Evolutionary conservation across 2,113 vertebrate species (phyloP).

Genomic region (Nipponia nippon): DNA sequence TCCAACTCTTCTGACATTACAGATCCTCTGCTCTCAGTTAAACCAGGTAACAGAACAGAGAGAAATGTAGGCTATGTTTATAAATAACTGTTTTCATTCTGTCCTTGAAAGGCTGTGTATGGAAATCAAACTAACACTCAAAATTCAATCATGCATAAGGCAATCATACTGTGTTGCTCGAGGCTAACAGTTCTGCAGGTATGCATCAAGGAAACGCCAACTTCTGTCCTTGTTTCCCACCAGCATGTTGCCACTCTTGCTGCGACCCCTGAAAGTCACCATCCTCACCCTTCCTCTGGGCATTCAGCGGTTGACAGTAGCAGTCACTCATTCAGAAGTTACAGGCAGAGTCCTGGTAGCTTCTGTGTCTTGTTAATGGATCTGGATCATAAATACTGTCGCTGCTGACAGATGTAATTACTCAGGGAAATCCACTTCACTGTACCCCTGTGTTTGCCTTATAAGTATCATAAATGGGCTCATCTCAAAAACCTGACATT

Average conservation of each 20-base stretch:
- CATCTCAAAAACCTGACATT: conserved; percentile 32
- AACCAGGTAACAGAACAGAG: not conserved
- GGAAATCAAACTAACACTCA: not conserved
- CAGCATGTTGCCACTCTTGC: not conserved
- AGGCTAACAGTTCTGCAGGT: not conserved
- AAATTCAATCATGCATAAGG: not conserved
- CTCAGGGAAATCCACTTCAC: conserved; percentile 40
- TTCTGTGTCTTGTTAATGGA: conserved; percentile 15
- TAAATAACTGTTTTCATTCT: not conserved
- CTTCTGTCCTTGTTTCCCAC: not conserved
- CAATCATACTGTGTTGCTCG: not conserved
- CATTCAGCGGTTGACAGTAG: not conserved
- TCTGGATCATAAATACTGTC: not conserved
- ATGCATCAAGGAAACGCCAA: not conserved
- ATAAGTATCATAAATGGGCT: conserved; percentile 30
- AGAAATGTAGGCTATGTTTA: not conserved
- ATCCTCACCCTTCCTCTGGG: not conserved
- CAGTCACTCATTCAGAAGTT: conserved; percentile 12
- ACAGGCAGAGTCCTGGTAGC: not conserved
- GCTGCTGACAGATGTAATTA: conserved; percentile 47
- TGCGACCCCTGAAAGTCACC: not conserved
- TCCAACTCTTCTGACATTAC: not conserved
- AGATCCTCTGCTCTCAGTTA: not conserved
- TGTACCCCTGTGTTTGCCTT: not conserved
- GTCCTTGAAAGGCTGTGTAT: not conserved